These are phyloP conservation scores for Ophthalmolycus amberensis DNA, from an alignment of 2,113 vertebrate species.

Conservation along the genomic window DNA sequence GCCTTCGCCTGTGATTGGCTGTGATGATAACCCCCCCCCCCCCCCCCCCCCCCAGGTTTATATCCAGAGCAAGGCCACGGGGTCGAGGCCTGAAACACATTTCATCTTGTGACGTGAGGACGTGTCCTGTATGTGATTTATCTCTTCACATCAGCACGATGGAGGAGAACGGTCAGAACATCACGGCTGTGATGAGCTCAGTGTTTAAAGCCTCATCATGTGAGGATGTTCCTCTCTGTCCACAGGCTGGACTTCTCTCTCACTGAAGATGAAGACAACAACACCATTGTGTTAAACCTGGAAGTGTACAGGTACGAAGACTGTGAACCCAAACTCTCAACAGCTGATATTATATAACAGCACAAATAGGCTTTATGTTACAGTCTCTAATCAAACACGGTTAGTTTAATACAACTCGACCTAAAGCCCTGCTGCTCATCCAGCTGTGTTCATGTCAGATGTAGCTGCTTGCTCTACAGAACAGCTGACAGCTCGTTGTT, in stretches of 20 bases:
- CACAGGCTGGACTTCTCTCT: conserved; percentile 89
- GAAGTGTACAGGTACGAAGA: conserved; percentile 88
- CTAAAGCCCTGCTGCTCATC: too few species aligned
- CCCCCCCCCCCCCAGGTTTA: conserved; percentile 14
- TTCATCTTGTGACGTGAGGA: conserved; percentile 44
- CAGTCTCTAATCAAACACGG: too few species aligned
- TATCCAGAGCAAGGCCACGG: conserved; percentile 16
- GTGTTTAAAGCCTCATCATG: neutral
- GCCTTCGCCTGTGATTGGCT: too few species aligned
- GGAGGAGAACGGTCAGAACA: neutral
- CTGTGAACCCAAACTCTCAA: too few species aligned
- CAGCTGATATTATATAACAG: too few species aligned
- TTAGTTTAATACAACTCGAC: too few species aligned
- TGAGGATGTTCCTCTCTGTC: neutral
- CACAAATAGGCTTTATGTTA: too few species aligned
- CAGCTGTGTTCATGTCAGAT: too few species aligned
- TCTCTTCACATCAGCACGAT: neutral
- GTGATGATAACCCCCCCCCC: too few species aligned
- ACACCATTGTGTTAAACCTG: conserved; percentile 88
- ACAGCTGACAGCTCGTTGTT: too few species aligned
- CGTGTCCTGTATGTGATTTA: neutral
- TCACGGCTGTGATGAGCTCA: too few species aligned
- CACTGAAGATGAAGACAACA: conserved; percentile 88
- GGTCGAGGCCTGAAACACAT: conserved; percentile 36
- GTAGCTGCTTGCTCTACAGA: too few species aligned